Conservation (phyloP, 2,797 vertebrate species). For the Novumbra hubbsi region DNA sequence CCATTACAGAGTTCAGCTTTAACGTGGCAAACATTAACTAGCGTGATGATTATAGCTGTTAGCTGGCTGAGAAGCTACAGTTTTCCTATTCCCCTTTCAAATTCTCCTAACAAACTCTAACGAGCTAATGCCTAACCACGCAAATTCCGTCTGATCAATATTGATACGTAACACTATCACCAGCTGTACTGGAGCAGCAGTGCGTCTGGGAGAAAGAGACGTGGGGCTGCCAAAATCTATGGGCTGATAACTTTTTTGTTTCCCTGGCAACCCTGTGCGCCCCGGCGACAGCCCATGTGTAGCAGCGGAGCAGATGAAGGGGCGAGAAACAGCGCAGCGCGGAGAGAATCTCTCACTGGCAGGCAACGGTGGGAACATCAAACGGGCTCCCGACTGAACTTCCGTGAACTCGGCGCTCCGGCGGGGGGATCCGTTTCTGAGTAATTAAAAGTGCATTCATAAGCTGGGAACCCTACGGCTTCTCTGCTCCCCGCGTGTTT, state of each 20-base stretch:
- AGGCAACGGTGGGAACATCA: constrained; percentile 14
- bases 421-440: constrained; percentile 37
- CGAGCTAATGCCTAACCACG: neutral
- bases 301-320: constrained; percentile 6
- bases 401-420: constrained; percentile 31
- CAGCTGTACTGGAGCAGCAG: constrained; percentile 10
- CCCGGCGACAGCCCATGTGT: neutral
- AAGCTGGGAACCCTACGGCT: constrained; percentile 27
- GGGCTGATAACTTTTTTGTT: constrained; percentile 18
- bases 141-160: constrained; percentile 13
- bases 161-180: neutral
- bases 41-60: neutral
- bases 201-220: neutral
- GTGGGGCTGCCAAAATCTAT: constrained; percentile 10
- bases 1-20: neutral
- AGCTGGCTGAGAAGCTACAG: neutral
- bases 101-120: neutral
- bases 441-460: constrained; percentile 54
- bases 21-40: neutral
- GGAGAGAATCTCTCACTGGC: constrained; percentile 4
- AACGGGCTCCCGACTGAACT: constrained; percentile 19
- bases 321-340: neutral
- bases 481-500: constrained; percentile 17
- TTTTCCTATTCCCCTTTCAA: too few species aligned
- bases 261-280: constrained; percentile 16